These are phyloP conservation scores for Myrmecobius fasciatus DNA, from an alignment of 2,113 vertebrate species.

Conservation along the genomic window DNA sequence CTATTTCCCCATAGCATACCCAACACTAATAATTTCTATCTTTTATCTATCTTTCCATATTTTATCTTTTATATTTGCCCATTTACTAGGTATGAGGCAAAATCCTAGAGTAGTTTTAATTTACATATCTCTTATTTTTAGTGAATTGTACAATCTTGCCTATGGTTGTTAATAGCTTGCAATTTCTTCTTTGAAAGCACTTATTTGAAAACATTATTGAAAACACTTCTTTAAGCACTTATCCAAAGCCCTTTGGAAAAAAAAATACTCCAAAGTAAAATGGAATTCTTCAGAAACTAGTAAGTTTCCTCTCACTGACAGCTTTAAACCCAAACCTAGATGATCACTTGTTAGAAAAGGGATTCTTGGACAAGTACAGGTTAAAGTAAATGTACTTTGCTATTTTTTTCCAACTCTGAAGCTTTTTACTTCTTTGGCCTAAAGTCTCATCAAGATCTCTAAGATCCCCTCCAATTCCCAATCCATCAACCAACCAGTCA, in stretches of 20 bases:
- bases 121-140: background rate
- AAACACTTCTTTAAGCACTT: background rate
- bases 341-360: background rate
- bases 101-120: background rate
- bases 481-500: background rate
- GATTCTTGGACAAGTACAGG: background rate
- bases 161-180: background rate
- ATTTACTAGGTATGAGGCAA: background rate
- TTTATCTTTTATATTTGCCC: background rate
- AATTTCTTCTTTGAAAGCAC: background rate
- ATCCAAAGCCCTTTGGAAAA: background rate
- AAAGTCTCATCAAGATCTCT: background rate
- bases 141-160: background rate
- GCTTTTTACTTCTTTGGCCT: background rate
- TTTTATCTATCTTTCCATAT: background rate
- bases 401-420: background rate
- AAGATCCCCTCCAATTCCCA: background rate
- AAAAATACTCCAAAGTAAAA: background rate
- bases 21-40: background rate
- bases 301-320: background rate
- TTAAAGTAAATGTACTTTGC: background rate
- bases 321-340: background rate
- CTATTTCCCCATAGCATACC: background rate
- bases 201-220: no score
- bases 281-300: background rate